Base-by-base conservation (phyloP, 53 echinoderm and acorn worm genomes). In the Luidia sarsii region DNA sequence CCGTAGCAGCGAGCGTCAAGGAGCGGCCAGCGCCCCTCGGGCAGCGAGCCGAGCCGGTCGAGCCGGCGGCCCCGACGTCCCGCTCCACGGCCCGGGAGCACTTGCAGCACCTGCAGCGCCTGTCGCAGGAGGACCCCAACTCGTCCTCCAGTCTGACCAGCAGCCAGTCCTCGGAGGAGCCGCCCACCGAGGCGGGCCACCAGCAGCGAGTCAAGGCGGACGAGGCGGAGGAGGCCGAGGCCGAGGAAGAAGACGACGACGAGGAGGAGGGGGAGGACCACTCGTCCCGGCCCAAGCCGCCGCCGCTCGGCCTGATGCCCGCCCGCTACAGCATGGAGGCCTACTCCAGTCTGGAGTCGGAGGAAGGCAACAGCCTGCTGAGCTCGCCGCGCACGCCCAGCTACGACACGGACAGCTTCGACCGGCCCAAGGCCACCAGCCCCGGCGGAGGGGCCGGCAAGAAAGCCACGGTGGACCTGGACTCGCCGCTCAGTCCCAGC, bases 371-470 rank as follows among this genome's bases (percentile, higher is more conserved):
- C 33, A 88, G 85, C 25, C 57, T 91, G 59, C 80, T 91, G 20
- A 88, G 88, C 48, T 91, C 92, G 21, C 92, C 92, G n/a, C 84
- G 88, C 39, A 88, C 92, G 34, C 92, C 92, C 41, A 67, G 73
- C 16, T 60, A 85, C 27, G 84, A 88, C 48, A 79, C 85, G 7
- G 54, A 59, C 37, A 39, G 71, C 31, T 91, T 88, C 80, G 92
- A 91, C 64, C 84, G 70, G 45, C 92, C 92, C 16, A 88, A 68
- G 45, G 50, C 83, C 46, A 80, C 85, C 21, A 91, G 90, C 61
- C 90, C 90, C 9, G 81, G 74, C 27, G n/a, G n/a, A n/a, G n/a
- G n/a, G n/a, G n/a, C n/a, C n/a, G n/a, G n/a, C n/a, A n/a, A n/a
- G n/a, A 85, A 81, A 23, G 67, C 75, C 45, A 57, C 67, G 24